Conservation (phyloP, 2,797 vertebrate species). For the Bradypodion pumilum region DNA sequence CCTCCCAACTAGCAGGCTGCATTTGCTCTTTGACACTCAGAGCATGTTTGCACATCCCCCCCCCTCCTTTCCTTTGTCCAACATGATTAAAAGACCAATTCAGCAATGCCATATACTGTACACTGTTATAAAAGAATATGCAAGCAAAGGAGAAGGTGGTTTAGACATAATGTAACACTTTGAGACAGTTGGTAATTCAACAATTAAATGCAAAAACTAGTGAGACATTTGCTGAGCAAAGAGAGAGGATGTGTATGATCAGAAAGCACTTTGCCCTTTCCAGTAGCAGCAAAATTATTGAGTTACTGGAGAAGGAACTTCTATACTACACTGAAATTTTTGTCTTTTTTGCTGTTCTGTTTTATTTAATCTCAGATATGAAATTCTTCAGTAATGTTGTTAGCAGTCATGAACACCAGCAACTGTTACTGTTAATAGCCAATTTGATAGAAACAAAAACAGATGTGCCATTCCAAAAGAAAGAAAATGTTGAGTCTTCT, state of each 20-base stretch:
- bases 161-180: slow-evolving; percentile 10
- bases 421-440: background rate
- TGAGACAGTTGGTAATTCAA: slow-evolving; percentile 9
- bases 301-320: slow-evolving; percentile 20
- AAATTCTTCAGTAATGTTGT: slow-evolving; percentile 4
- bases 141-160: rapidly evolving
- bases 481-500: slow-evolving; percentile 6
- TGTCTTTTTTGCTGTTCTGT: too few relatives aligned
- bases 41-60: background rate
- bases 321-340: slow-evolving; percentile 24
- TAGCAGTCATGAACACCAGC: slow-evolving; percentile 29
- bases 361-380: too few relatives aligned
- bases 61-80: background rate
- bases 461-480: background rate
- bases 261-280: background rate
- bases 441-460: slow-evolving; percentile 14
- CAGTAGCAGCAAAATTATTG: slow-evolving; percentile 31
- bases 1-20: background rate
- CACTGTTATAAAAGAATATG: background rate
- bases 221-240: background rate
- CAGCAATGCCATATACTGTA: background rate
- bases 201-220: slow-evolving; percentile 20
- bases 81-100: slow-evolving; percentile 25
- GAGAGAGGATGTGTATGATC: background rate
- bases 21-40: background rate